A percentile compares a stretch with the other conserved stretches of the same genome.
Evolutionary conservation across 2,888 invertebrate species (phyloP).

Genomic region (Xestia c-nigrum): DNA sequence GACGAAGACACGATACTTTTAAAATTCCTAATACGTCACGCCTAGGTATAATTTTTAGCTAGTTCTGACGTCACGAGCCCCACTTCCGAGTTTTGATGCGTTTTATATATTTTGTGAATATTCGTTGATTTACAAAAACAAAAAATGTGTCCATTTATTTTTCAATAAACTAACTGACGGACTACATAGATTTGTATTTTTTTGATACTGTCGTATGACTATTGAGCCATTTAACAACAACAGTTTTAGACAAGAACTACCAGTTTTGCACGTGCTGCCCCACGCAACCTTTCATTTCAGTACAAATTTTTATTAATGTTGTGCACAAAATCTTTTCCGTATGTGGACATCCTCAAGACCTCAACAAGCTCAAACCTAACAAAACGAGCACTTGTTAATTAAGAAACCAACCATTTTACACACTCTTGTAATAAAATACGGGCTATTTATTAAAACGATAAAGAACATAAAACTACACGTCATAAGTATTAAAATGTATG

Average conservation of each 20-base stretch:
- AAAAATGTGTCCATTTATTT: no score
- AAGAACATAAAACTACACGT: conserved; percentile 38
- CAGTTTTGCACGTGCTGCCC: neutral
- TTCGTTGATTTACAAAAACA: no score
- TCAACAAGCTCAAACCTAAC: neutral
- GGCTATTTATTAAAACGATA: conserved; percentile 39
- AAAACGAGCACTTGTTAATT: conserved; percentile 34
- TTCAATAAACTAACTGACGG: no score
- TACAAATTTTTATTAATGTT: neutral
- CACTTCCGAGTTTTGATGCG: no score
- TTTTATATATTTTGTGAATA: no score
- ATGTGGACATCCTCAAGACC: neutral
- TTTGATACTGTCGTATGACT: no score
- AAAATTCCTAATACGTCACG: no score
- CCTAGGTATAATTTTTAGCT: no score
- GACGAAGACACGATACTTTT: no score
- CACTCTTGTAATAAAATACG: conserved; percentile 23
- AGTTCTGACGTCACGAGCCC: no score
- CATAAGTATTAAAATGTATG: conserved; percentile 66
- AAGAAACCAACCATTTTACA: conserved; percentile 22
- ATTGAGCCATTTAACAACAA: neutral
- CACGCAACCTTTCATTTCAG: neutral
- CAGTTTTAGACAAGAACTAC: neutral
- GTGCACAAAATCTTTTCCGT: neutral
- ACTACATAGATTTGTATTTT: no score